phyloP scores from a whole-genome alignment of 2,888 invertebrate species.

The Eupithecia abbreviata region DNA sequence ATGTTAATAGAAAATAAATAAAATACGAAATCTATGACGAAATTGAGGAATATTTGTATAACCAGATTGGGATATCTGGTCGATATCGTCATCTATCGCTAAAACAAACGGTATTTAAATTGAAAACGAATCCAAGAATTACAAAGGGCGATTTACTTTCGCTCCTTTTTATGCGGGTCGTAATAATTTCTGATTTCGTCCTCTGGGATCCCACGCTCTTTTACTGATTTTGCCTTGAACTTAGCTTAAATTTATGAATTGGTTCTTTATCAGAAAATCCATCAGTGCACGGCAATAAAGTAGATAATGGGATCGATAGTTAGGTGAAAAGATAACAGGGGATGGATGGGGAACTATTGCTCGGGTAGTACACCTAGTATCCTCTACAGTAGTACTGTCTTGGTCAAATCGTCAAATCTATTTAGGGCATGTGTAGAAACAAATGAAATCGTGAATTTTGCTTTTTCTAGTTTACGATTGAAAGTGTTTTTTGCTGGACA shows the following conservation, averaged over 20 bases:
- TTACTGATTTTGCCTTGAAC: background rate
- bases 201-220: background rate
- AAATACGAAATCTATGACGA: background rate
- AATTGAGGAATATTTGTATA: background rate
- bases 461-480: background rate
- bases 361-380: no score
- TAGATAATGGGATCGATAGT: background rate
- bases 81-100: no score
- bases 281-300: background rate
- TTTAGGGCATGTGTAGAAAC: background rate
- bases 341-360: no score
- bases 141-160: constrained; percentile 3
- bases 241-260: background rate
- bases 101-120: constrained; percentile 1
- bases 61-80: no score
- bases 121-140: background rate
- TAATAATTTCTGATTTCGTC: background rate
- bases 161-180: background rate
- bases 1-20: background rate
- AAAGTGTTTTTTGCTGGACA: no score
- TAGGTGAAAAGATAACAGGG: no score
- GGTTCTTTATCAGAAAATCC: background rate
- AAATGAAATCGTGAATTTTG: background rate
- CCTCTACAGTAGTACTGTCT: no score
- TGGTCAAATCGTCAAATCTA: no score